Evolutionary conservation across 2,113 vertebrate genomes (phyloP), one percentile per base, ranked within the genome.

Genomic region (Suncus etruscus): DNA sequence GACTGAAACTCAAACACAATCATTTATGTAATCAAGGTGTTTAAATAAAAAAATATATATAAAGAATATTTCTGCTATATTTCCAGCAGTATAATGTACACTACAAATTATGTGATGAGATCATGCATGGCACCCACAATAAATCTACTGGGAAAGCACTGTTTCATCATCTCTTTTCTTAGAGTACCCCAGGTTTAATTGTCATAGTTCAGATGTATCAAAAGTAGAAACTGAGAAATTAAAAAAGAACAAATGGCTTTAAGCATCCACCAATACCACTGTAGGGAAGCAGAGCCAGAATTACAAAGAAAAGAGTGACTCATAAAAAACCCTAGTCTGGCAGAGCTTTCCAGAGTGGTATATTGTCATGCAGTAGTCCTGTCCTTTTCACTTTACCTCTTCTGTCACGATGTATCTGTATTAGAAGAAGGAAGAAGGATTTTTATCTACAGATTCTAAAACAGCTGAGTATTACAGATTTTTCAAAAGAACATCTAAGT

Each of bases 381-480:
- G 3, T n/a, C 1, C 22, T 15, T 83, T 14, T 5, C 14, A 65
- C 9, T 15, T 20, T 18, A 22, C 7, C 12, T 24, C 24, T 4
- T 6, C 29, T 25, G 11, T 25, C 20, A 31, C 18, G 32, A 76
- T 29, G 54, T 4, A 7, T 2, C 1, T 0, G 32, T 50, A 8
- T 4, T 14, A n/a, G 61, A n/a, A 69, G 18, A 0, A 8, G 31
- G 6, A 9, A 39, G 18, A 20, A 61, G 20, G 58, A 61, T 61
- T 61, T 61, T 22, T 22, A 8, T 61, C 22, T 61, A 8, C 58
- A 61, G 18, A 61, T 20, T 61, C 15, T 61, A 20, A 61, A 22
- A 0, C 6, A 1, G 1, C 20, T 75, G 15, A 2, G 7, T 45
- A 0, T 68, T 73, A 6, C 1, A 51, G 22, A 25, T 24, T 73